phyloP scores from a whole-genome alignment of 2,797 vertebrate genomes.

The Gallinago stenura region DNA sequence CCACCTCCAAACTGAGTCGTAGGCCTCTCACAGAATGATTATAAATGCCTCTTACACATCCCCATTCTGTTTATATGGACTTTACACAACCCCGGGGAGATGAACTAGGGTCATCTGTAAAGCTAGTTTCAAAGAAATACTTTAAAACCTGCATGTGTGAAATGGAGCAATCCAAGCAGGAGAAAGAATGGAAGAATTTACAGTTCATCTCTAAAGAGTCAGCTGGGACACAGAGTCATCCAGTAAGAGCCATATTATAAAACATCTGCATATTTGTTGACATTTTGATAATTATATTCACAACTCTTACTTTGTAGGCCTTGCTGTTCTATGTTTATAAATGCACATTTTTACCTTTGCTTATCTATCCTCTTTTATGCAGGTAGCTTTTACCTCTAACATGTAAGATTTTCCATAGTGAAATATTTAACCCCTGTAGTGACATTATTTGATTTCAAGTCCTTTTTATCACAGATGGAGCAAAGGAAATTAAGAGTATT shows the following conservation, averaged over 20 bases:
- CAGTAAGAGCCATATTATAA: background rate
- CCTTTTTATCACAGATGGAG: background rate
- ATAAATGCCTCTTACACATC: background rate
- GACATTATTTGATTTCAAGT: background rate
- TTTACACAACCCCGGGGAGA: background rate
- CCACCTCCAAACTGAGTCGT: background rate
- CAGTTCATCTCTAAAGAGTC: background rate
- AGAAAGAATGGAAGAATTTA: background rate
- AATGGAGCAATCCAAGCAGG: background rate
- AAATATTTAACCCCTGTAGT: background rate
- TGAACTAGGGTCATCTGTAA: background rate
- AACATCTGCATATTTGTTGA: background rate
- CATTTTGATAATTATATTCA: background rate
- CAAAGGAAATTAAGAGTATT: background rate
- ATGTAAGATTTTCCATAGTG: background rate
- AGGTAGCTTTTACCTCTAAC: background rate
- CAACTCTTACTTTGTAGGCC: background rate
- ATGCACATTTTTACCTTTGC: background rate
- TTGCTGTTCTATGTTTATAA: background rate
- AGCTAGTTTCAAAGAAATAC: slow-evolving; percentile 6
- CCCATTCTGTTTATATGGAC: background rate
- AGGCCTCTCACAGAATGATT: background rate
- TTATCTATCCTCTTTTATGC: background rate
- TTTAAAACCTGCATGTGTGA: background rate
- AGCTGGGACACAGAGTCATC: background rate